Conservation (phyloP, 2,797 vertebrate genomes). For the Sebastes alutus region DNA sequence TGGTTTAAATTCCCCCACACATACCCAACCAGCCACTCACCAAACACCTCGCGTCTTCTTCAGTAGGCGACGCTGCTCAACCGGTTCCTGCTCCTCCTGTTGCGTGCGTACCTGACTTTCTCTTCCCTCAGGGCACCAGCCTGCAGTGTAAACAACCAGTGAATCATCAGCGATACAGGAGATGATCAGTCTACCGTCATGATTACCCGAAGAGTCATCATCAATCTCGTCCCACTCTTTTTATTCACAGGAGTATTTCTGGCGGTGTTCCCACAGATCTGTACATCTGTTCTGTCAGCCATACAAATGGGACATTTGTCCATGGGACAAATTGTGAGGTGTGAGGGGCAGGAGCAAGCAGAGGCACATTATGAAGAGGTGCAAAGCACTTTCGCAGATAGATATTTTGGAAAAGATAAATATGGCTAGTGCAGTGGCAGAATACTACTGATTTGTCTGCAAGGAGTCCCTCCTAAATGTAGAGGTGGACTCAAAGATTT, state of each 20-base stretch:
- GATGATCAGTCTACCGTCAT: neutral
- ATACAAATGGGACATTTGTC: neutral
- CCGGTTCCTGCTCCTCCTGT: conserved; percentile 44
- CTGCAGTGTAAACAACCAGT: conserved; percentile 40
- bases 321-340: neutral
- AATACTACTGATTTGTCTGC: neutral
- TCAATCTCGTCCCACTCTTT: neutral
- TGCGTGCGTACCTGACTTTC: conserved; percentile 13
- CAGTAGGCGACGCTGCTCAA: conserved; percentile 22
- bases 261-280: neutral
- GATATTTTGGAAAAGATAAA: neutral
- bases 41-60: neutral
- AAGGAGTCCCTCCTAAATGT: neutral
- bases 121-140: conserved; percentile 13
- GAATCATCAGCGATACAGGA: conserved; percentile 52
- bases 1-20: conserved; percentile 9
- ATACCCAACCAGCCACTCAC: conserved; percentile 1
- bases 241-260: conserved; percentile 3
- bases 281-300: neutral
- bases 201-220: neutral
- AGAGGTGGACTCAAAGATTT: neutral
- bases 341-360: neutral
- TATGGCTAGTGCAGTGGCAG: neutral
- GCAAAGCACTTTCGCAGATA: neutral
- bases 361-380: neutral